phyloP scores from a whole-genome alignment of 2,888 invertebrate genomes.

The Scaptomyza caliginosa region DNA sequence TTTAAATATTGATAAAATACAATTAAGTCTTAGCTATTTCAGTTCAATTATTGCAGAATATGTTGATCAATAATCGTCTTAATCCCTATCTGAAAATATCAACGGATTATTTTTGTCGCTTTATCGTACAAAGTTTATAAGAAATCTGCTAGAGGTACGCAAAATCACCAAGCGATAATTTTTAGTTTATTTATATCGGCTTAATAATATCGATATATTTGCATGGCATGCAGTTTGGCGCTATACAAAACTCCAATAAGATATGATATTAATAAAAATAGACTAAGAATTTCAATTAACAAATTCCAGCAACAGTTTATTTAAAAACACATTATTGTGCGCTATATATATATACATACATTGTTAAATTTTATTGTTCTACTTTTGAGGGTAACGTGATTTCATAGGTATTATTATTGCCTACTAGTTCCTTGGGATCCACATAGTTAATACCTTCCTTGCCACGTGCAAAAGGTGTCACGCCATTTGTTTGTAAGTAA shows the following conservation, averaged over 20 bases:
- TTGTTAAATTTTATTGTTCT: conserved; percentile 21
- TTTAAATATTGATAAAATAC: too few relatives aligned
- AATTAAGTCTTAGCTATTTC: too few relatives aligned
- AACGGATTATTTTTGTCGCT: too few relatives aligned
- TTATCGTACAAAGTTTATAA: too few relatives aligned
- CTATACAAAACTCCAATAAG: neutral
- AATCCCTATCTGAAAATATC: too few relatives aligned
- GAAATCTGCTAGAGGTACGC: neutral
- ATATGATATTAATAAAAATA: neutral
- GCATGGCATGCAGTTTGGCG: neutral
- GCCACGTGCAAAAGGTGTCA: conserved; percentile 81
- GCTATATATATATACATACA: conserved; percentile 1
- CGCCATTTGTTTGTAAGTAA: conserved; percentile 83
- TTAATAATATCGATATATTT: neutral
- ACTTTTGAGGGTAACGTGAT: conserved; percentile 24
- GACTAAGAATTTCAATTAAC: neutral
- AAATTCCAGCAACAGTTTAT: conserved; percentile 31
- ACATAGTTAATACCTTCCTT: conserved; percentile 73
- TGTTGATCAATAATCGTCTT: too few relatives aligned
- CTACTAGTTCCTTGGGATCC: conserved; percentile 72
- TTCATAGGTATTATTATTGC: conserved; percentile 58
- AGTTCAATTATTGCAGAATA: too few relatives aligned
- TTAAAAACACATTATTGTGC: conserved; percentile 1
- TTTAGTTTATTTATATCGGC: rapidly evolving
- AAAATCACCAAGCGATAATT: neutral